phyloP scores from a whole-genome alignment of 1,140 invertebrate genomes.

The Drosophila cardini region DNA sequence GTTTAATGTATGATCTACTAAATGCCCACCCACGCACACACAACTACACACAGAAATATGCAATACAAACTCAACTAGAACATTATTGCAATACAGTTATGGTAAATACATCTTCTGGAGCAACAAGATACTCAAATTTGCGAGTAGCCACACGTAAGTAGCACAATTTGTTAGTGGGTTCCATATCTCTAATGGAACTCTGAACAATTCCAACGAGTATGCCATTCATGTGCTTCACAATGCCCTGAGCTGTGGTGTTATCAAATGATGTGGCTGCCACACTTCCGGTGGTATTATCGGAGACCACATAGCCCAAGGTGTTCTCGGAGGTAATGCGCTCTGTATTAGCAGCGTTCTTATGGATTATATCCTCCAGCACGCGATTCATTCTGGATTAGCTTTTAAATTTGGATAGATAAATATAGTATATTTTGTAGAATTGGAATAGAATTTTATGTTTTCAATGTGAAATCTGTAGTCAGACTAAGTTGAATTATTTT shows the following conservation, averaged over 20 bases:
- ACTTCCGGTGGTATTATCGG: slow-evolving; percentile 61
- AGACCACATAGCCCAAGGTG: slow-evolving; percentile 65
- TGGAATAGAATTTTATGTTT: background rate
- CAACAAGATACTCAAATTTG: slow-evolving; percentile 77
- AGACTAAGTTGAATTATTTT: background rate
- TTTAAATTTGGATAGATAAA: background rate
- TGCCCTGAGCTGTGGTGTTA: slow-evolving; percentile 72
- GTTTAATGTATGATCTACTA: slow-evolving; percentile 16
- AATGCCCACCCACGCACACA: background rate
- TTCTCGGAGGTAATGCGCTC: slow-evolving; percentile 72
- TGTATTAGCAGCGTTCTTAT: slow-evolving; percentile 39
- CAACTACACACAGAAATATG: background rate
- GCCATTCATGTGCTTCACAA: slow-evolving; percentile 68
- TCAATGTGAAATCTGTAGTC: background rate
- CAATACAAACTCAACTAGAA: background rate
- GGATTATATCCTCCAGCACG: slow-evolving; percentile 65
- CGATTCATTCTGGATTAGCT: slow-evolving; percentile 55
- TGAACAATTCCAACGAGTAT: slow-evolving; percentile 54
- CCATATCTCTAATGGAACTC: slow-evolving; percentile 71
- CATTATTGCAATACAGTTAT: slow-evolving; percentile 75
- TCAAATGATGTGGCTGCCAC: slow-evolving; percentile 72
- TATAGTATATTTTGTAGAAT: background rate
- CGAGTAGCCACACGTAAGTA: slow-evolving; percentile 69
- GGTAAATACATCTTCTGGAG: slow-evolving; percentile 76
- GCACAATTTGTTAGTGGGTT: slow-evolving; percentile 65